phyloP scores from a whole-genome alignment of 2,797 vertebrate genomes.

The Semaprochilodus insignis region DNA sequence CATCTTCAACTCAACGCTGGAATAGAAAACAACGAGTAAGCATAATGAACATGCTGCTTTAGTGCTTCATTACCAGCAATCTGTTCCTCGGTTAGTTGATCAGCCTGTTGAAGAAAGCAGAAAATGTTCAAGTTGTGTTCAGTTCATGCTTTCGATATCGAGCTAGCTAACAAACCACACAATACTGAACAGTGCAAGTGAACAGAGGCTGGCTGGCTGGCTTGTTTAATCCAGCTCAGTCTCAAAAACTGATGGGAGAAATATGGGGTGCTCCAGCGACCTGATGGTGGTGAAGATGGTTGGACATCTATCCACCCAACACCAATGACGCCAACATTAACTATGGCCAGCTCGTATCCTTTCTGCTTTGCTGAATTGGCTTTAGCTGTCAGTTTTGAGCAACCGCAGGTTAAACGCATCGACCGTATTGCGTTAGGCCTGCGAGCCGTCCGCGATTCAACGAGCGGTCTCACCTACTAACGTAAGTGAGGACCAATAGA shows the following conservation, averaged over 20 bases:
- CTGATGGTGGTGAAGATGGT: background rate
- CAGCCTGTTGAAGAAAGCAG: constrained; percentile 58
- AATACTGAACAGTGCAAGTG: background rate
- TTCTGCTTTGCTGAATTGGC: background rate
- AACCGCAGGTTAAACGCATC: background rate
- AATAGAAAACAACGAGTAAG: background rate
- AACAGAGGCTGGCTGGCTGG: background rate
- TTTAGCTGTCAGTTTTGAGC: constrained; percentile 3
- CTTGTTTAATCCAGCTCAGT: background rate
- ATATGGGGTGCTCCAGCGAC: background rate
- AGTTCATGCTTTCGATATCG: background rate
- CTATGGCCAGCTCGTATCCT: background rate
- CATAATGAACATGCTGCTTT: background rate
- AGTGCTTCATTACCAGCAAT: constrained; percentile 64
- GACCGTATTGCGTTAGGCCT: background rate
- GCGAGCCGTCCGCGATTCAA: background rate
- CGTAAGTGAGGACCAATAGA: background rate
- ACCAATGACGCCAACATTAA: constrained; percentile 3
- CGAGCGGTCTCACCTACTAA: background rate
- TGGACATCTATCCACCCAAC: background rate
- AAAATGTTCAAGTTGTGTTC: background rate
- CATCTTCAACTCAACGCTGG: background rate
- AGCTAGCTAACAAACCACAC: background rate
- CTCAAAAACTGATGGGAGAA: background rate
- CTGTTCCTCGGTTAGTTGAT: constrained; percentile 70